Percentiles rank a stretch among this genome's conserved stretches.
phyloP scores from a whole-genome alignment of 37 sponge, comb jelly and placozoan species.

The Theonella swinhoei region DNA sequence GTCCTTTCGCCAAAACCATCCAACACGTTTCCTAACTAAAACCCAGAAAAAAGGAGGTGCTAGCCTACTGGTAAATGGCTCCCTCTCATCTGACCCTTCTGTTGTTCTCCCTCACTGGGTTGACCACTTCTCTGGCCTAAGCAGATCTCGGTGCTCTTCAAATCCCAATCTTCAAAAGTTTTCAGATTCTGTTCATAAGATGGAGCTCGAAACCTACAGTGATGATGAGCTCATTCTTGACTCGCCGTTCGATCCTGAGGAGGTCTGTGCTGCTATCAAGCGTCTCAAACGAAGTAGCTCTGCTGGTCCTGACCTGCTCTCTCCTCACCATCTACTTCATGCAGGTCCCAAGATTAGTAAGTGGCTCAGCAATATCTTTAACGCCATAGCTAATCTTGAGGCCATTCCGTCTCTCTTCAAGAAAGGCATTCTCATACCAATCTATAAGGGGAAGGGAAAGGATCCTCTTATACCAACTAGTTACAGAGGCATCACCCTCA shows the following conservation, averaged over 20 bases:
- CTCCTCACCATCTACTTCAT: constrained; percentile 1
- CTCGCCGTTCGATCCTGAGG: not conserved
- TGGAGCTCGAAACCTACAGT: not conserved
- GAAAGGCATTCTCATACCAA: constrained; percentile 8
- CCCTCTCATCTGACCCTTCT: not conserved
- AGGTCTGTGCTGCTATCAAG: not conserved
- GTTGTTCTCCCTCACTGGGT: not conserved
- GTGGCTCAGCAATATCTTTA: constrained; percentile 17
- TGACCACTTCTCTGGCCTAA: not conserved
- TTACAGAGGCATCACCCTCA: constrained; percentile 41
- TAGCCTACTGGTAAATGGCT: not conserved
- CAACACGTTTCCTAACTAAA: not conserved
- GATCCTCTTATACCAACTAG: constrained; percentile 6
- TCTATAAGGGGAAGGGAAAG: constrained; percentile 25
- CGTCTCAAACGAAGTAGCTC: not conserved
- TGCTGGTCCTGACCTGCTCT: constrained; percentile 13
- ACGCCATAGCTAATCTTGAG: constrained; percentile 12
- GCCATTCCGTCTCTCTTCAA: constrained; percentile 22
- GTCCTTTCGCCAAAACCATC: not conserved
- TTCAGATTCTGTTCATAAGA: not conserved
- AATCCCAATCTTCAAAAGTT: not conserved
- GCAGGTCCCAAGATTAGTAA: not conserved
- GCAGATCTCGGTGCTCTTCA: not conserved
- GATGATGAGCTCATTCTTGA: not conserved
- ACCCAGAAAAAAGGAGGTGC: not conserved